Percentiles rank a stretch among this genome's conserved stretches.
Evolutionary conservation across 2,797 vertebrate genomes (phyloP).

Genomic region (Clarias platycephalus): DNA sequence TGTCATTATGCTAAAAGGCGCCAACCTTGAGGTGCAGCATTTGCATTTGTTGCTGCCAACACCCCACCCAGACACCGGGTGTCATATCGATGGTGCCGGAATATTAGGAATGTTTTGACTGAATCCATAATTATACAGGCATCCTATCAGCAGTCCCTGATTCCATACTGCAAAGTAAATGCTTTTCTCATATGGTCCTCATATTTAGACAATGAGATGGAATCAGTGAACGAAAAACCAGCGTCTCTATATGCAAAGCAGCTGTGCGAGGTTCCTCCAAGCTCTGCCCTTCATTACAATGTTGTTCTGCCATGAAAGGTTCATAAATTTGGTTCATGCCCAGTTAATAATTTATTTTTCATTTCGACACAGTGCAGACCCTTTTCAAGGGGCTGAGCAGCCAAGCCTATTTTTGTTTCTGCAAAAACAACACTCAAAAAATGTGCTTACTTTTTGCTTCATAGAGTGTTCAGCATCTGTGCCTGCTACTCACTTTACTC

Average conservation of each 20-base stretch:
- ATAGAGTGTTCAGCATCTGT: neutral
- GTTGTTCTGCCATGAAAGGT: neutral
- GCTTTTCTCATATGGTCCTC: neutral
- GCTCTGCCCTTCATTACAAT: neutral
- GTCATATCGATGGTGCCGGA: neutral
- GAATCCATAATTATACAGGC: neutral
- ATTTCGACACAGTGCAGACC: neutral
- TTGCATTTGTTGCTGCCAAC: constrained; percentile 2
- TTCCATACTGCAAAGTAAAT: neutral
- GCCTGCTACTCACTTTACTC: constrained; percentile 6
- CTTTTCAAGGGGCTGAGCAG: neutral
- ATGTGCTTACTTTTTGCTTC: constrained; percentile 11
- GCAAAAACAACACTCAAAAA: neutral
- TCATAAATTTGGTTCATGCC: neutral
- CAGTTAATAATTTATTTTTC: neutral
- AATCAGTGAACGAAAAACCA: neutral
- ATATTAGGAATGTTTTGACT: neutral
- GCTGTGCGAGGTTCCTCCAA: neutral
- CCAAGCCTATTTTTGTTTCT: neutral
- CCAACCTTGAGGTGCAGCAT: neutral
- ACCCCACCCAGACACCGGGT: neutral
- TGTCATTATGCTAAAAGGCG: neutral
- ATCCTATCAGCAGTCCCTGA: neutral
- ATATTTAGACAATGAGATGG: neutral
- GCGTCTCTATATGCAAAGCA: neutral